A percentile compares a stretch with the other conserved stretches of the same genome.
phyloP scores from a whole-genome alignment of 2,888 invertebrate species.

The Mechanitis messenoides region DNA sequence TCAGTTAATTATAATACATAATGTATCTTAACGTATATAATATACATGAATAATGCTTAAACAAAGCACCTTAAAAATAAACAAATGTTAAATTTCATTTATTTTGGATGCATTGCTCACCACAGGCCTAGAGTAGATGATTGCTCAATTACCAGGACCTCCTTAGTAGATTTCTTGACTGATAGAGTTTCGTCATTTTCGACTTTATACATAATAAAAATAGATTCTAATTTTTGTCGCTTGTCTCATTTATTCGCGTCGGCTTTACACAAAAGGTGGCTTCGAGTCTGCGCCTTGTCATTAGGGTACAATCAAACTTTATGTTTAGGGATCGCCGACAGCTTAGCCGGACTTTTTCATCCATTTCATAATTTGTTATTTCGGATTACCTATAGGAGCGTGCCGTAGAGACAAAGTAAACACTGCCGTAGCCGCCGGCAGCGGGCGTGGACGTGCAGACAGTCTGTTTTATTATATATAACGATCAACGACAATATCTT shows the following conservation, averaged over 20 bases:
- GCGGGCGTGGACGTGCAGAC: slow-evolving; percentile 16
- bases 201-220: slow-evolving; percentile 52
- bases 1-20: no score
- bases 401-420: slow-evolving; percentile 73
- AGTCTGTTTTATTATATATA: slow-evolving; percentile 18
- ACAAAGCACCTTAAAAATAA: slow-evolving; percentile 47
- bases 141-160: slow-evolving; percentile 77
- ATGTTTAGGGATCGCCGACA: slow-evolving; percentile 75
- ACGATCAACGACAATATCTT: slow-evolving; percentile 24
- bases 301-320: slow-evolving; percentile 74
- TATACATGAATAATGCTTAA: slow-evolving; percentile 34
- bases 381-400: slow-evolving; percentile 56
- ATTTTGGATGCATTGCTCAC: slow-evolving; percentile 69
- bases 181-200: slow-evolving; percentile 47
- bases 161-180: slow-evolving; percentile 71
- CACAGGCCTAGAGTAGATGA: slow-evolving; percentile 73
- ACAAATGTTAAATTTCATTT: slow-evolving; percentile 70
- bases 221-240: slow-evolving; percentile 57
- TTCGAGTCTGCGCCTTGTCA: slow-evolving; percentile 72
- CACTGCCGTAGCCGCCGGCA: slow-evolving; percentile 45
- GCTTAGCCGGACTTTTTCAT: slow-evolving; percentile 73
- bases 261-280: slow-evolving; percentile 70
- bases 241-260: slow-evolving; percentile 55
- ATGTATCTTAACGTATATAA: no score
- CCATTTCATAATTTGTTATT: slow-evolving; percentile 75